Conservation (phyloP, 2,113 vertebrate genomes). For the Equus przewalskii region DNA sequence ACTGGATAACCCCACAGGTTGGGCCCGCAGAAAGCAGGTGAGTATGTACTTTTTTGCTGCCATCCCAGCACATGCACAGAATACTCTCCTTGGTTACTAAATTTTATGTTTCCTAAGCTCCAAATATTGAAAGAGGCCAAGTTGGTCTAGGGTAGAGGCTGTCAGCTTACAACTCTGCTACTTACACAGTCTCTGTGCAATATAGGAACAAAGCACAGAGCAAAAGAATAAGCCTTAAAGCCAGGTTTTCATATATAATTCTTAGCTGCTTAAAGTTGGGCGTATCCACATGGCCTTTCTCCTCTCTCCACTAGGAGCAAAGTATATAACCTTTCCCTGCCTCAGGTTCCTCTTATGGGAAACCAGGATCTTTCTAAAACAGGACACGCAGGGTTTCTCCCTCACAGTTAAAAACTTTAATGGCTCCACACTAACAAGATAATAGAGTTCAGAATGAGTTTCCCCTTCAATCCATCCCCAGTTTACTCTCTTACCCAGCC, state of each 20-base stretch:
- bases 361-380: not conserved
- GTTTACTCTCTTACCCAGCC: not conserved
- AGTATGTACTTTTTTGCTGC: not conserved
- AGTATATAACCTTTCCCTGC: not conserved
- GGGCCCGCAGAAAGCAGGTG: not conserved
- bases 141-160: not conserved
- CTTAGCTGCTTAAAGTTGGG: not conserved
- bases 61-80: not conserved
- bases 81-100: not conserved
- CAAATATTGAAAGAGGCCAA: not conserved
- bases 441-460: not conserved
- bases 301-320: not conserved
- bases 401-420: not conserved
- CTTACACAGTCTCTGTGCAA: not conserved
- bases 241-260: not conserved
- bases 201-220: not conserved
- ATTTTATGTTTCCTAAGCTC: not conserved
- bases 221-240: not conserved
- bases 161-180: not conserved
- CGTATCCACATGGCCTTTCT: not conserved
- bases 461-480: not conserved
- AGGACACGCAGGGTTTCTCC: not conserved
- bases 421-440: not conserved
- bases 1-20: not conserved
- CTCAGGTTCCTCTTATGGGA: not conserved